phyloP scores from a whole-genome alignment of 1,140 invertebrate genomes.

The Ceratina australensis region DNA sequence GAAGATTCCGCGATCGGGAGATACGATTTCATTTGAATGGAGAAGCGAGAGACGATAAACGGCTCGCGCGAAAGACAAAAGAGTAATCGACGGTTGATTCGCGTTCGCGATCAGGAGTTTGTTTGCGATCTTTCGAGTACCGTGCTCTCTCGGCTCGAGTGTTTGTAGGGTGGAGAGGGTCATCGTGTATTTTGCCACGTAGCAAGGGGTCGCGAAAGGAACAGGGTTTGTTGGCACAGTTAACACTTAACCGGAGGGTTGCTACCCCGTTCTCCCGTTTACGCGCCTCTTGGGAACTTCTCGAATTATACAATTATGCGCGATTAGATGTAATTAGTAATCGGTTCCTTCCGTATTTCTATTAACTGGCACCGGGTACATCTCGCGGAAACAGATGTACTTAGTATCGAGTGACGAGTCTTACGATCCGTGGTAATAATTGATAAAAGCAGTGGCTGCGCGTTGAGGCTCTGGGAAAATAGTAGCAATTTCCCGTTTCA shows the following conservation, averaged over 20 bases:
- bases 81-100: slow-evolving; percentile 35
- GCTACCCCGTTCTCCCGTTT: slow-evolving; percentile 35
- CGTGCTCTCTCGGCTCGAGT: slow-evolving; percentile 48
- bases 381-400: no score
- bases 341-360: no score
- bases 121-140: slow-evolving; percentile 56
- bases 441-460: not conserved
- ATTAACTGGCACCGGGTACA: no score
- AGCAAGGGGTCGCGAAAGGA: slow-evolving; percentile 53
- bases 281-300: slow-evolving; percentile 19
- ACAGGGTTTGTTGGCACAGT: slow-evolving; percentile 60
- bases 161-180: slow-evolving; percentile 58
- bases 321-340: not conserved
- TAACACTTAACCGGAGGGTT: slow-evolving; percentile 59
- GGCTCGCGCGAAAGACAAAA: no score
- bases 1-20: slow-evolving; percentile 1
- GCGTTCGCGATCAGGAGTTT: slow-evolving; percentile 50
- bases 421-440: not conserved
- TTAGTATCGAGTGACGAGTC: not conserved
- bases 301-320: slow-evolving; percentile 39
- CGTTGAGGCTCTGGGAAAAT: slow-evolving; percentile 35
- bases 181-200: slow-evolving; percentile 45
- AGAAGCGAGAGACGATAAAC: no score
- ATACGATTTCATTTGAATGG: no score
- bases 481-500: slow-evolving; percentile 59